Percentiles rank a stretch among this genome's conserved stretches.
These are phyloP conservation scores for Hybognathus amarus DNA, from an alignment of 2,797 vertebrate genomes.

Conservation along the genomic window DNA sequence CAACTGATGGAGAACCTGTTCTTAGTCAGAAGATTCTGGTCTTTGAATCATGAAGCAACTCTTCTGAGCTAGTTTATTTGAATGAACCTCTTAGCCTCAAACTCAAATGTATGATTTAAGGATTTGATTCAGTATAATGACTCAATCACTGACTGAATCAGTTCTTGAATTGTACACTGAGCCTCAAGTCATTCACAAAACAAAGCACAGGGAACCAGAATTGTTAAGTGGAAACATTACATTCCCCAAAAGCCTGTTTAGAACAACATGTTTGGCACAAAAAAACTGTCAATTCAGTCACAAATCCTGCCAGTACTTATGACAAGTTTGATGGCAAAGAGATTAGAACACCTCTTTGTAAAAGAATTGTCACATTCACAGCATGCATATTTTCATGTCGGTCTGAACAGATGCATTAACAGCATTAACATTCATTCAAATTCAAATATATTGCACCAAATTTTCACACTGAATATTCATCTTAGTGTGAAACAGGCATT, in stretches of 20 bases:
- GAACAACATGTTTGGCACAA: not conserved
- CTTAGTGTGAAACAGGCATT: not conserved
- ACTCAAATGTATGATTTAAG: not conserved
- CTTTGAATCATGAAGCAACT: not conserved
- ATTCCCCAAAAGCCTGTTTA: not conserved
- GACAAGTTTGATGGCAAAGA: not conserved
- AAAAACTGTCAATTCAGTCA: not conserved
- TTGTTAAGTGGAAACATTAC: not conserved
- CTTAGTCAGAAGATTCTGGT: not conserved
- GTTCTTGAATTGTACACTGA: not conserved
- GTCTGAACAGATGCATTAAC: conserved; percentile 5
- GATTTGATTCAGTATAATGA: not conserved
- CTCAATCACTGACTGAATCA: not conserved
- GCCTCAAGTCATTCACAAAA: not conserved
- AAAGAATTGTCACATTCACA: not conserved
- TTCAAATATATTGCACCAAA: not conserved
- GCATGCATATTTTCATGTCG: not conserved
- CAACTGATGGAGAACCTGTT: not conserved
- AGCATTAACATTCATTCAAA: not conserved
- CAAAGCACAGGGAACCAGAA: not conserved
- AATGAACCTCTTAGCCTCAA: not conserved
- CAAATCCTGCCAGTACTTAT: not conserved
- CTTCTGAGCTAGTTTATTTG: not conserved
- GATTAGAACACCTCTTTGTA: not conserved
- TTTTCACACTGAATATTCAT: not conserved